Evolutionary conservation across 2,888 invertebrate genomes (phyloP).

Genomic region (Leptopilina drosophilae): DNA sequence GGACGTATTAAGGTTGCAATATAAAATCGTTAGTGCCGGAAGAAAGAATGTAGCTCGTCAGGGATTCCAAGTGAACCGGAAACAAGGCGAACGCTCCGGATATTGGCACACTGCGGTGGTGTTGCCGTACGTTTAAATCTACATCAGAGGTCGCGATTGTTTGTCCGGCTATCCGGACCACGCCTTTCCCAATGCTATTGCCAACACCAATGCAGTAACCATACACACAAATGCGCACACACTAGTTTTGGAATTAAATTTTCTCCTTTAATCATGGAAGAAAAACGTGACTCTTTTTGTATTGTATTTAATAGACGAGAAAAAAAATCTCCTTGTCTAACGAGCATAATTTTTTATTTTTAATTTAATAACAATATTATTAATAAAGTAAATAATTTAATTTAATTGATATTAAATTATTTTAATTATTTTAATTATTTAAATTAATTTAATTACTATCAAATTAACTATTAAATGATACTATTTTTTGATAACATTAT

Average conservation of each 20-base stretch:
- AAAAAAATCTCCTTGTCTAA: too few species aligned
- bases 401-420: too few species aligned
- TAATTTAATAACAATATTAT: too few species aligned
- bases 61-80: conserved; percentile 16
- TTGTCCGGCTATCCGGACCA: conserved; percentile 49
- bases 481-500: too few species aligned
- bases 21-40: conserved; percentile 43
- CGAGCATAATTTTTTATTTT: too few species aligned
- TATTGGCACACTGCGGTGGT: conserved; percentile 14
- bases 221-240: conserved; percentile 32
- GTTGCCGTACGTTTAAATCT: conserved; percentile 47
- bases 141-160: conserved; percentile 53
- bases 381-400: too few species aligned
- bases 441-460: too few species aligned
- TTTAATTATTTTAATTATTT: too few species aligned
- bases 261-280: background rate
- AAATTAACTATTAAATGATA: too few species aligned
- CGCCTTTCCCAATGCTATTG: conserved; percentile 50
- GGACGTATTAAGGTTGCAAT: conserved; percentile 45
- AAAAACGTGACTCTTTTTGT: too few species aligned
- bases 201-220: conserved; percentile 48
- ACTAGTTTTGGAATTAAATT: background rate
- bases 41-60: conserved; percentile 25
- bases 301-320: too few species aligned
- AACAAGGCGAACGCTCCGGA: conserved; percentile 15